Base-by-base conservation (phyloP, 30 jellyfish, hydroid and myxozoan genomes). In the Nemopilema nomurai region DNA sequence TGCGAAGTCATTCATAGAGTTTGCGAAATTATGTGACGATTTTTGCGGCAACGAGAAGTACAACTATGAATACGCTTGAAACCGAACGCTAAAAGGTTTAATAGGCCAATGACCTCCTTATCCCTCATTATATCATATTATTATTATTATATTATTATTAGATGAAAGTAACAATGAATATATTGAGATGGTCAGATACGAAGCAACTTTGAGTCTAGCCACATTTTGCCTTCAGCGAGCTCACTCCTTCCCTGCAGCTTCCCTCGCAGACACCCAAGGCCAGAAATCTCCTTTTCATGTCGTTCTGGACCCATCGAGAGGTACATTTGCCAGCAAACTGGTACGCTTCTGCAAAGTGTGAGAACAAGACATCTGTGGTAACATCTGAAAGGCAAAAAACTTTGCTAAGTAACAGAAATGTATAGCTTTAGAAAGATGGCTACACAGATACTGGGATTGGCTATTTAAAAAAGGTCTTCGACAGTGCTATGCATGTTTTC, bases 301-400 rank as follows among this genome's bases (percentile, higher is more conserved):
- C 83, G 1, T 73, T 19, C 33, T 73, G 83, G 23, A 73, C 83
- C 20, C 33, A 8, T 18, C 17, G 50, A n/a, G 83, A 31, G 22
- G 7, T 33, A 31, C 83, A 73, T 8, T 32, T 19, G 41, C 83
- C 83, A 30, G 16, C 33, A 66, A 7, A 73, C 33, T 73, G 83
- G 49, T 30, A 73, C 70, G 51, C 50, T 4, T 73, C 70, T 16
- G 83, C 83, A 31, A 73, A 64, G 69, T 18, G 27, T 71, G 21
- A 25, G 13, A 71, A 31, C 64, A 24, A 18, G 13, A 13, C 57
- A 3, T 41, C 57, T 41, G 57, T 41, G 57, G 13, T 13, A 41
- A 41, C 57, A 41, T 41, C 57, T 41, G 13, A 41, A 41, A 41
- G 57, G 13, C 6, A 13, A 41, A 41, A 13, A 41, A 13, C 57